phyloP scores from a whole-genome alignment of 2,797 vertebrate species.

The Chaetophractus vellerosus region DNA sequence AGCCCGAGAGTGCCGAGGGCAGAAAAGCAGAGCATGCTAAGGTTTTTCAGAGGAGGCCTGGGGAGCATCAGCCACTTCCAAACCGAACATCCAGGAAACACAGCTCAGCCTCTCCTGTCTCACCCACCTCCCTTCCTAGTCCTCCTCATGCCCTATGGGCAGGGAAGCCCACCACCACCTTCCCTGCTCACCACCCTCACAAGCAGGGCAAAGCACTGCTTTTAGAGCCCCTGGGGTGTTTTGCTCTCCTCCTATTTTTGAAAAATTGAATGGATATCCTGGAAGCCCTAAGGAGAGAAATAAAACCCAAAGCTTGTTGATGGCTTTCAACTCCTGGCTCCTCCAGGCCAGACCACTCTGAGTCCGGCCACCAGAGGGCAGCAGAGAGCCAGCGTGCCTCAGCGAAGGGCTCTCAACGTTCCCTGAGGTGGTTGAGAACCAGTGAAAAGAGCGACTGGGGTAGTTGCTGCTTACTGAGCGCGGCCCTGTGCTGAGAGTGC shows the following conservation, averaged over 20 bases:
- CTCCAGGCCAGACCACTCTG: rapidly evolving
- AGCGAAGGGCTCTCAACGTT: background rate
- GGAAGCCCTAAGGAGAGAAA: background rate
- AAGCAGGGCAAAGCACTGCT: background rate
- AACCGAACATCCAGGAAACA: rapidly evolving
- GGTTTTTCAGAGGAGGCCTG: background rate
- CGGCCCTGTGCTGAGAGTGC: background rate
- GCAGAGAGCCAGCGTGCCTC: background rate
- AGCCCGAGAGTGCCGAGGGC: background rate
- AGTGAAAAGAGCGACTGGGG: rapidly evolving
- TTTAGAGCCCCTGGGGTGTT: background rate
- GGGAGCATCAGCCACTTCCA: background rate
- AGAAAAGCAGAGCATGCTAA: background rate
- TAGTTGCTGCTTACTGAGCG: background rate
- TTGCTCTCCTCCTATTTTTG: background rate
- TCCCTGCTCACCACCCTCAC: background rate
- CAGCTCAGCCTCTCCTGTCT: background rate
- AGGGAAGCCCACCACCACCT: background rate
- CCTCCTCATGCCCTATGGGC: background rate
- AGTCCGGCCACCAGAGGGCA: slow-evolving; percentile 2
- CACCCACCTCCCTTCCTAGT: background rate
- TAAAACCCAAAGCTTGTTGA: background rate
- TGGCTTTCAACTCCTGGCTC: background rate
- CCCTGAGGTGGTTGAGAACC: rapidly evolving
- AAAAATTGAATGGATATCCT: background rate